These are phyloP conservation scores for Sus scrofa DNA, from an alignment of 2,113 vertebrate genomes.

Conservation along the genomic window T2T-Sscrofa CM000826.6:97753001-97753500, in stretches of 20 bases:
- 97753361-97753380: conserved; percentile 88
- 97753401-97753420: conserved; percentile 87
- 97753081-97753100: conserved; percentile 62
- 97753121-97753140: conserved; percentile 59
- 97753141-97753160: conserved; percentile 52
- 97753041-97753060: conserved; percentile 26
- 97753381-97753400: conserved; percentile 88
- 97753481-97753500: conserved; percentile 81
- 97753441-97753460: conserved; percentile 86
- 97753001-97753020: not conserved
- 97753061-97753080: conserved; percentile 45
- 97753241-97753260: conserved; percentile 88
- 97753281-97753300: conserved; percentile 87
- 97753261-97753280: conserved; percentile 82
- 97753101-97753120: conserved; percentile 50
- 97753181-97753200: conserved; percentile 82
- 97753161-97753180: conserved; percentile 84
- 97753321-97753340: conserved; percentile 84
- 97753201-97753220: conserved; percentile 82
- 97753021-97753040: not conserved
- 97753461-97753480: conserved; percentile 85
- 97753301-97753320: conserved; percentile 88
- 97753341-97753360: conserved; percentile 85
- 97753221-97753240: conserved; percentile 83
- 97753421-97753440: conserved; percentile 88